Evolutionary conservation across 1,140 invertebrate genomes (phyloP), one percentile per base, ranked within the genome.

Genomic region (Brachionus rubens): DNA sequence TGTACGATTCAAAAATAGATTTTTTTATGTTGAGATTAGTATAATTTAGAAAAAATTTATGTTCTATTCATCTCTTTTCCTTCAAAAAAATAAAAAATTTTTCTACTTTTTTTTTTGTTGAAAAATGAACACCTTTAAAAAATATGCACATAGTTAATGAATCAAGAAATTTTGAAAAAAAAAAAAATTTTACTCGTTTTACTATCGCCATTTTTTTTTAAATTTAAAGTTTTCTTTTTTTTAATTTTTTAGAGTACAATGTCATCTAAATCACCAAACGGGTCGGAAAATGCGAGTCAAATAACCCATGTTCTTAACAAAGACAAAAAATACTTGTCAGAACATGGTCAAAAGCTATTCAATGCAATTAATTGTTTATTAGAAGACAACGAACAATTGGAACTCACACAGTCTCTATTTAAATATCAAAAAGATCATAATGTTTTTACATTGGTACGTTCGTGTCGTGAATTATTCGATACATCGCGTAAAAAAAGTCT

Each of bases 381-480:
- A 14, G 68, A 72, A 19, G 47, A 72, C 46, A 48, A 14, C 5
- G 68, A 72, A 40, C 68, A 72, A 26, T 26, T 72, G 12, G 68
- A 72, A 19, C 21, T 72, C 1, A 72, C 68, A n/a, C 46, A 54
- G 12, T 26, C 68, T 1, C 41, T 72, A 36, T 72, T 72, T 46
- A 72, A 72, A 24, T 72, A 72, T 16, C 68, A 72, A 54, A 72
- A 72, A 54, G 68, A 72, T 7, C 68, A 72, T 33, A 72, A 72
- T 30, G 68, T 72, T 19, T 72, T 72, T 33, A 72, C 68, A 50
- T 16, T 72, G 24, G 68, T 72, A 6, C 1, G 68, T 33, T 72
- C 24, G 14, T 72, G 68, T 50, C 68, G 68, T 12, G 68, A 72
- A n/a, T 21, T 72, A 7, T 72, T 72, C 40, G 68, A 72, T 36